phyloP scores from a whole-genome alignment of 2,113 vertebrate species.

The Platanista minor region DNA sequence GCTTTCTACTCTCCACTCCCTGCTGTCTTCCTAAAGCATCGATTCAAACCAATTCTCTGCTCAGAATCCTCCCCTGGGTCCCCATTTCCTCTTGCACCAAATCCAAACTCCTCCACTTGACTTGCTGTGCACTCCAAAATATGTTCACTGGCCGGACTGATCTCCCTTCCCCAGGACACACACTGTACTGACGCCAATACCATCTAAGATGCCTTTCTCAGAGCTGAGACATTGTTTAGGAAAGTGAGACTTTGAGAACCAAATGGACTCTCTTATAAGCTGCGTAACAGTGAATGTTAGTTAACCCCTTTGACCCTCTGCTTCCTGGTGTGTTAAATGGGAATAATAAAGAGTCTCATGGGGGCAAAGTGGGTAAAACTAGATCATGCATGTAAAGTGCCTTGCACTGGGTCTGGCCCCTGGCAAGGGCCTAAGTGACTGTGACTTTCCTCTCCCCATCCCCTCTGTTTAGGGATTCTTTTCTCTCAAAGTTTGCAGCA shows the following conservation, averaged over 20 bases:
- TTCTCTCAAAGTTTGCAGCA: not conserved
- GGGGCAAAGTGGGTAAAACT: not conserved
- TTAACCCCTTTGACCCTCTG: not conserved
- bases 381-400: not conserved
- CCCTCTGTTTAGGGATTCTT: not conserved
- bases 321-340: not conserved
- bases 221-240: not conserved
- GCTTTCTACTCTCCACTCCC: not conserved
- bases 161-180: not conserved
- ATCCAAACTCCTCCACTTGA: not conserved
- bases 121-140: not conserved
- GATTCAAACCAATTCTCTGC: not conserved
- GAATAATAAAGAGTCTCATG: not conserved
- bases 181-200: not conserved
- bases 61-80: not conserved
- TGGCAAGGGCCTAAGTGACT: not conserved
- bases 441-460: not conserved
- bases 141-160: rapidly evolving
- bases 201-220: not conserved
- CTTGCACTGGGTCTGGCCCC: not conserved
- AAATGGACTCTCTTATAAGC: not conserved
- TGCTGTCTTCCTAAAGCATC: not conserved
- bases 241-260: not conserved
- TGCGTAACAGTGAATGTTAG: not conserved
- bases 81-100: not conserved